These are phyloP conservation scores for Hydrolagus affinis DNA, from an alignment of 2,113 vertebrate species.

Conservation along the genomic window DNA sequence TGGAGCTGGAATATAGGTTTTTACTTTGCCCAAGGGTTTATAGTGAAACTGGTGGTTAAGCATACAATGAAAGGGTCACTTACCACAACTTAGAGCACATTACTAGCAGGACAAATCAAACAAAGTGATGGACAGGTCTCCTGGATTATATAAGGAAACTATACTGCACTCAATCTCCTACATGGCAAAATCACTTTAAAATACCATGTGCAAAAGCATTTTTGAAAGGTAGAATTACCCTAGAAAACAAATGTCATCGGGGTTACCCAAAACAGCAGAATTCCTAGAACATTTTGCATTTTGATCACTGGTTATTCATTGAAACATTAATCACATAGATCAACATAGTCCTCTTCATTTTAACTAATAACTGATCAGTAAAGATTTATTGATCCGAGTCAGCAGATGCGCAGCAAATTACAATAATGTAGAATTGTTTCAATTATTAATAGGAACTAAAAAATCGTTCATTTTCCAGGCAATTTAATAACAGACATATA, in stretches of 20 bases:
- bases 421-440: background rate
- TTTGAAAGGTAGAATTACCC: background rate
- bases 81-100: background rate
- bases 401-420: background rate
- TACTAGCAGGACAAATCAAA: background rate
- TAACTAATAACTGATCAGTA: too few relatives aligned
- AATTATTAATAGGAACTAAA: background rate
- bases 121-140: background rate
- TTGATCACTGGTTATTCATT: background rate
- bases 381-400: too few relatives aligned
- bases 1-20: background rate
- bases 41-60: constrained; percentile 3
- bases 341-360: background rate
- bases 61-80: constrained; percentile 5
- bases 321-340: background rate
- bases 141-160: background rate
- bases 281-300: background rate
- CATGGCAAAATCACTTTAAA: background rate
- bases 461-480: background rate
- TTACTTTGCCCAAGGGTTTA: background rate
- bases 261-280: background rate
- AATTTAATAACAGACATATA: background rate
- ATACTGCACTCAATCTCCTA: background rate
- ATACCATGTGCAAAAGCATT: background rate
- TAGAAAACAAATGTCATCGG: background rate